Conservation (phyloP, 1,140 invertebrate species). For the Leptinotarsa lineolata region DNA sequence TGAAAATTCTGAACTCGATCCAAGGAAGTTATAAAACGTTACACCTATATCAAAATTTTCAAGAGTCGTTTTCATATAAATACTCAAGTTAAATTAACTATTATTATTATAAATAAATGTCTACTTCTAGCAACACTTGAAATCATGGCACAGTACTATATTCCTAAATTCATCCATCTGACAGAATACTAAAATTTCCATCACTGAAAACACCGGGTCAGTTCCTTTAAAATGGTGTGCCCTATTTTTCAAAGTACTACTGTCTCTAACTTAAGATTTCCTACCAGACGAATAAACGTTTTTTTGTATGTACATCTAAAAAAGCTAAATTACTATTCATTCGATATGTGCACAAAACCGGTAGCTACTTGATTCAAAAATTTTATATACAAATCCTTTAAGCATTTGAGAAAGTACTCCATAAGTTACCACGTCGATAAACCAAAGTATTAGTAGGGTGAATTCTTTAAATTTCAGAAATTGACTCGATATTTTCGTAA, state of each 20-base stretch:
- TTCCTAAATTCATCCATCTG: constrained; percentile 46
- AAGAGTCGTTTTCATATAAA: constrained; percentile 27
- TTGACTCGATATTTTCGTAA: too few relatives aligned
- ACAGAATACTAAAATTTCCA: constrained; percentile 53
- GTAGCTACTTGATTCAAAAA: constrained; percentile 26
- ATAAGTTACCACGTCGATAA: too few relatives aligned
- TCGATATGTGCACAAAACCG: constrained; percentile 39
- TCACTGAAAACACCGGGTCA: constrained; percentile 48
- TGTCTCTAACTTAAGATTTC: constrained; percentile 12
- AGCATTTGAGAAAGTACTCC: too few relatives aligned
- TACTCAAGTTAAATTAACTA: constrained; percentile 49
- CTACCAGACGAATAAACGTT: constrained; percentile 1
- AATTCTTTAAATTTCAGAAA: too few relatives aligned
- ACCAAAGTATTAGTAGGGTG: too few relatives aligned
- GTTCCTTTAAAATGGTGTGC: constrained; percentile 36
- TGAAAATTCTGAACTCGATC: background rate
- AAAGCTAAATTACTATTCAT: constrained; percentile 35
- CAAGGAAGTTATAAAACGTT: constrained; percentile 6
- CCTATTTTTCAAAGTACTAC: constrained; percentile 27
- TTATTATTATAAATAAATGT: constrained; percentile 51
- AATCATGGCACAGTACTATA: constrained; percentile 52
- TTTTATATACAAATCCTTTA: constrained; percentile 32
- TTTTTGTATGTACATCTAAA: constrained; percentile 39
- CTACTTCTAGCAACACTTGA: constrained; percentile 52
- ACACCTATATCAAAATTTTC: constrained; percentile 52